Percentiles rank a stretch among this genome's conserved stretches.
These are phyloP conservation scores for Amphipoea lucens DNA, from an alignment of 2,888 invertebrate genomes.

Conservation along the genomic window DNA sequence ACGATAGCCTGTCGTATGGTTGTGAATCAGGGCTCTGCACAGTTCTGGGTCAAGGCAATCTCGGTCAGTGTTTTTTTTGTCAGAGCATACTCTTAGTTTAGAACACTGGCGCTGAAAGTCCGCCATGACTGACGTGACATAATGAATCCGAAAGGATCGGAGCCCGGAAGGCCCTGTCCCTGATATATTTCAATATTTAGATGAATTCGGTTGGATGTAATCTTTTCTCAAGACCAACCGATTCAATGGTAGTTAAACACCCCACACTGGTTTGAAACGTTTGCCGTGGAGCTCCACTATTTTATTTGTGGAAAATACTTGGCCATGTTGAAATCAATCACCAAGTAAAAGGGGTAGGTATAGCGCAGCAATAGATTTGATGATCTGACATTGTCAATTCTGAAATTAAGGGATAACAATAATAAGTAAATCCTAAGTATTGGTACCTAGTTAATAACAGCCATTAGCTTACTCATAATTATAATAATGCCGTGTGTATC, in stretches of 20 bases:
- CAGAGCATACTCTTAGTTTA: not conserved
- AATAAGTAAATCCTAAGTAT: not conserved
- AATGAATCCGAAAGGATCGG: not conserved
- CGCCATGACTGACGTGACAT: not conserved
- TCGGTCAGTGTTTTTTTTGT: not conserved
- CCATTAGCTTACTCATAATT: conserved; percentile 76
- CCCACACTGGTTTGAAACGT: not conserved
- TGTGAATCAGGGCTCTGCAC: too few relatives aligned
- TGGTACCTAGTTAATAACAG: not conserved
- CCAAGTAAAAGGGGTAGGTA: not conserved
- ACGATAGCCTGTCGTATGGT: too few relatives aligned
- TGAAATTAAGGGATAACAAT: not conserved
- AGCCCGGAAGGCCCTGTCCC: not conserved
- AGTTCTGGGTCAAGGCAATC: not conserved
- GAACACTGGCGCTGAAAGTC: not conserved
- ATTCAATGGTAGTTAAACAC: too few relatives aligned
- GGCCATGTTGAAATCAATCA: not conserved
- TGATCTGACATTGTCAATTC: not conserved
- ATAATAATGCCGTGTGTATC: conserved; percentile 84
- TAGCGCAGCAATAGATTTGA: not conserved
- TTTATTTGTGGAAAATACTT: not conserved
- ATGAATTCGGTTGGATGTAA: not conserved
- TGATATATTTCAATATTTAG: not conserved
- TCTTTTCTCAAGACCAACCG: not conserved
- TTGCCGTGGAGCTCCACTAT: not conserved